These are phyloP conservation scores for Antheraea assamensis DNA, from an alignment of 2,888 invertebrate genomes.

Conservation along the genomic window DNA sequence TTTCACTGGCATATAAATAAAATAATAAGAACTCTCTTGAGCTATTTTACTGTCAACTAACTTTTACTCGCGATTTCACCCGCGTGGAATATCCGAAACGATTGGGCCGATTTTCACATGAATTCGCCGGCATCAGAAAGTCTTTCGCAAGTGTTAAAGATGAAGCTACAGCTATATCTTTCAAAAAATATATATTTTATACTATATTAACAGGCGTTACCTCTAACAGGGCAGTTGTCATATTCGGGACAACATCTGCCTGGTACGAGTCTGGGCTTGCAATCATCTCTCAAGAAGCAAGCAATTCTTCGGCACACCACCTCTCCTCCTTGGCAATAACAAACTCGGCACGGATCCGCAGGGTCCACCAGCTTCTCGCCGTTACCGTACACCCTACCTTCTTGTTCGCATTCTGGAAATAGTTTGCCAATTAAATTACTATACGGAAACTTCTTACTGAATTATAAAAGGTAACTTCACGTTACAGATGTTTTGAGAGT, in stretches of 20 bases:
- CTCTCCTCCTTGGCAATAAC: constrained; percentile 91
- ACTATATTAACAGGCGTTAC: constrained; percentile 45
- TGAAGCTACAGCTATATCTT: no score
- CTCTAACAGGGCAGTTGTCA: constrained; percentile 89
- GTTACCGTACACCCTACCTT: constrained; percentile 88
- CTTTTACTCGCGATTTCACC: no score
- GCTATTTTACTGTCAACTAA: no score
- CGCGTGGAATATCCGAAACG: no score
- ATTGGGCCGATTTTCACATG: no score
- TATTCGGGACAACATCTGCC: constrained; percentile 92
- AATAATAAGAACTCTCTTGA: no score
- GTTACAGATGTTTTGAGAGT: no score
- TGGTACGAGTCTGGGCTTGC: constrained; percentile 86
- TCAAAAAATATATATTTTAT: no score
- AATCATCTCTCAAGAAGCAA: constrained; percentile 89
- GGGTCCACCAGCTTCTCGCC: constrained; percentile 88
- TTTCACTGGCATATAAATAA: no score
- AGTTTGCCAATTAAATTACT: not conserved
- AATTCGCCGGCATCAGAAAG: no score
- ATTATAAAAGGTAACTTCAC: no score
- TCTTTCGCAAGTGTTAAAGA: no score
- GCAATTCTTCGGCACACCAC: constrained; percentile 89
- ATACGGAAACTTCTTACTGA: not conserved
- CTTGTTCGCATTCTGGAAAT: constrained; percentile 87
- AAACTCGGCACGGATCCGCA: constrained; percentile 88